Conservation (phyloP, 2,113 vertebrate species). For the Podiceps cristatus region DNA sequence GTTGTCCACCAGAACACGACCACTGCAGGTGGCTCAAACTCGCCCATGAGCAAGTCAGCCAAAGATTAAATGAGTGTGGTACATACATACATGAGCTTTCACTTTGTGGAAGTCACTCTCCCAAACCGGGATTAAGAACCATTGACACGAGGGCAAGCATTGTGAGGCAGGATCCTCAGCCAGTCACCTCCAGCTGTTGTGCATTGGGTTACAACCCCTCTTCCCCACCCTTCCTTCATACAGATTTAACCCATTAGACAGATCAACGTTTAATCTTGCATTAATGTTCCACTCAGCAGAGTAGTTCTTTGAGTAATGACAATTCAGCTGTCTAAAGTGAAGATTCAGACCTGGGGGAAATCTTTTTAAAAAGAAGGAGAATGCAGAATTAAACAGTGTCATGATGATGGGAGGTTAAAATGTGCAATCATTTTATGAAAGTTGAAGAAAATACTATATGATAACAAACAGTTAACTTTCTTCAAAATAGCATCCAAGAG, state of each 20-base stretch:
- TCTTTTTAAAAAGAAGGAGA: neutral
- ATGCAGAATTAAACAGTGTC: neutral
- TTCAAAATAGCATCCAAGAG: neutral
- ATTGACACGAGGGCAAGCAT: neutral
- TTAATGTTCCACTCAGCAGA: neutral
- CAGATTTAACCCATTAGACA: neutral
- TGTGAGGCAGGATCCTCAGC: neutral
- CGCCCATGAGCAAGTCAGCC: neutral
- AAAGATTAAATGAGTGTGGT: neutral
- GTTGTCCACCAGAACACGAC: neutral
- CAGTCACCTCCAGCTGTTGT: neutral
- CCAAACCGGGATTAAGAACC: neutral
- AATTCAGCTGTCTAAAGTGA: neutral
- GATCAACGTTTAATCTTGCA: neutral
- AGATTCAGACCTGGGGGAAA: neutral
- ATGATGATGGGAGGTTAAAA: neutral
- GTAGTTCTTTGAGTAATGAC: neutral
- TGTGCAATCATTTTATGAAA: neutral
- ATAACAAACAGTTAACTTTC: neutral
- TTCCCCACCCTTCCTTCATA: neutral
- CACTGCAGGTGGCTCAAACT: neutral
- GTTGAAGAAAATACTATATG: neutral
- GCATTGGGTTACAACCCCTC: neutral
- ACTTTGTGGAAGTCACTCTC: neutral
- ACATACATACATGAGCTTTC: neutral